Base-by-base conservation (phyloP, 1,140 invertebrate genomes). In the Phthorimaea operculella region DNA sequence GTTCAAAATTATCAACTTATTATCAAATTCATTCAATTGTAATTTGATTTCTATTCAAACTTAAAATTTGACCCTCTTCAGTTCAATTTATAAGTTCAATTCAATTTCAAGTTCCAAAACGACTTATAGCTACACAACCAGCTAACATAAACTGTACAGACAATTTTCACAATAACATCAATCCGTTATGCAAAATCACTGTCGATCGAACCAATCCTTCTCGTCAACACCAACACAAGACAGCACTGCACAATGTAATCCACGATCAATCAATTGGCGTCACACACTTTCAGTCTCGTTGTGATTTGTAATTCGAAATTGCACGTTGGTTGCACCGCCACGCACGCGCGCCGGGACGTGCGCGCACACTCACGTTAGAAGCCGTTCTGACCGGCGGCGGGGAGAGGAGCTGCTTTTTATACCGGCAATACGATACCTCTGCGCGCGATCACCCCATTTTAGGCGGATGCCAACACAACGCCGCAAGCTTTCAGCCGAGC, bases 301-400 rank as follows among this genome's bases (percentile, higher is more conserved):
- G 47, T 51, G 49, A 28, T 28, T 28, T n/a, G n/a, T n/a, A 28
- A 50, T 47, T 6, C 15, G 15, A 9, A 4, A 15, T 9, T 39
- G 14, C 44, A 47, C 44, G 44, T 16, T 6, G 16, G 44, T 33
- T 50, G 15, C 51, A 52, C 51, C 34, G 44, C 3, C 7, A 39
- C 36, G 6, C 21, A 42, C 77, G 74, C 79, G 72, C 75, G 65
- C 57, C 21, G 58, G 64, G 62, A 69, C 71, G 72, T 76, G 72
- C 78, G 73, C 69, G 68, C 65, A 64, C 78, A 87, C 85, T 87
- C 79, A 87, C 88, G 92, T 93, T 94, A 91, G 92, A 93, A 94
- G 93, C 92, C 93, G 92, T 94, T 94, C 93, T 95, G 93, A 92
- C 90, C 89, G 88, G 89, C 87, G 86, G 87, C 87, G 87, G 87